Conservation (phyloP, 2,113 vertebrate genomes). For the Calyptomena viridis region DNA sequence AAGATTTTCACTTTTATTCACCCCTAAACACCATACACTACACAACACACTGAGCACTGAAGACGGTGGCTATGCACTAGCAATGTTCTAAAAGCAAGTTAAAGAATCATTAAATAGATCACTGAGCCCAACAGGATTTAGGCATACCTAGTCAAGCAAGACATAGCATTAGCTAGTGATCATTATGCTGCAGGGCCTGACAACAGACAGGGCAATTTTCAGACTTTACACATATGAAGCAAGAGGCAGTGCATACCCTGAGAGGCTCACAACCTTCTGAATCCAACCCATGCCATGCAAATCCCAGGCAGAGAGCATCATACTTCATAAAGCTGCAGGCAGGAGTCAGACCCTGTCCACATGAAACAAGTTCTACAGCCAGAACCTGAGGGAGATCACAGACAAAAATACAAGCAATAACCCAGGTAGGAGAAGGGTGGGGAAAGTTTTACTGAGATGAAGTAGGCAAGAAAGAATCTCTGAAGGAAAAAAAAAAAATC, state of each 20-base stretch:
- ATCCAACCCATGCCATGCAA: background rate
- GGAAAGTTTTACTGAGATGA: background rate
- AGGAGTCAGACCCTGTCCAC: background rate
- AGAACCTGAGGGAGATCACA: background rate
- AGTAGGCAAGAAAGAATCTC: constrained; percentile 37
- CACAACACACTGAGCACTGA: fast-evolving
- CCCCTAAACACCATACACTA: background rate
- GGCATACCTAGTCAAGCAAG: background rate
- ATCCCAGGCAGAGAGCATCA: background rate
- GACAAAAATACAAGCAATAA: background rate
- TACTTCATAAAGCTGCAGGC: background rate
- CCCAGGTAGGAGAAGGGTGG: background rate
- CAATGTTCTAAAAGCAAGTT: background rate
- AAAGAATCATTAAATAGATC: background rate
- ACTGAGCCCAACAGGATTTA: background rate
- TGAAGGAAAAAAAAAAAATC: background rate
- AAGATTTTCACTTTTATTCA: background rate
- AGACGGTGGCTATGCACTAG: fast-evolving
- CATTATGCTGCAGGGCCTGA: background rate
- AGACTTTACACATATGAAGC: background rate
- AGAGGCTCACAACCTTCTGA: background rate
- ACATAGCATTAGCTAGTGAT: background rate
- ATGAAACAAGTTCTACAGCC: background rate
- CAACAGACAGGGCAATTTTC: background rate
- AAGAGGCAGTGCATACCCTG: background rate